A percentile compares a stretch with the other conserved stretches of the same genome.
These are phyloP conservation scores for Damaliscus lunatus DNA, from an alignment of 2,113 vertebrate species.

Conservation along the genomic window DNA sequence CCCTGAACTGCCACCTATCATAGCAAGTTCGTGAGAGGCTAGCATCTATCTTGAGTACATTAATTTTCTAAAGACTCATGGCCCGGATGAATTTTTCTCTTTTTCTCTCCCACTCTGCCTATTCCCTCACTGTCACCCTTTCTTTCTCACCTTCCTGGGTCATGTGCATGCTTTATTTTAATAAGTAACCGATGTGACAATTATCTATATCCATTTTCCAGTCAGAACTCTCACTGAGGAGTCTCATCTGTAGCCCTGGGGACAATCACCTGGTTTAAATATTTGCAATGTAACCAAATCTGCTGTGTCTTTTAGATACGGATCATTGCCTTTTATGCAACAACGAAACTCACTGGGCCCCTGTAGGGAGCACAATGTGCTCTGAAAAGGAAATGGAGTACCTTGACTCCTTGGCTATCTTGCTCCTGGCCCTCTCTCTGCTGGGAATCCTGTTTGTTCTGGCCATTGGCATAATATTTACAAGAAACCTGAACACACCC, in stretches of 20 bases:
- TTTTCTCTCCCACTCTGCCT: neutral
- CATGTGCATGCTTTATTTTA: neutral
- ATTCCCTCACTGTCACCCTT: neutral
- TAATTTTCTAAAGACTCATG: neutral
- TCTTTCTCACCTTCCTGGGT: neutral
- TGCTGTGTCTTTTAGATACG: slow-evolving; percentile 83
- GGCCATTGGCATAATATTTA: slow-evolving; percentile 84
- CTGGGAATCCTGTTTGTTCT: slow-evolving; percentile 84
- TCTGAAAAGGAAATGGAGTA: slow-evolving; percentile 81
- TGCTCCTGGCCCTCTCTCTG: slow-evolving; percentile 81
- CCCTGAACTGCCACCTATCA: neutral
- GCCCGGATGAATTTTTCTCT: neutral
- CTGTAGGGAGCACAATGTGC: slow-evolving; percentile 80
- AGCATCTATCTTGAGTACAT: neutral
- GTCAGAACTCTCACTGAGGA: neutral
- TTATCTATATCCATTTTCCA: neutral
- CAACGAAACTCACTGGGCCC: slow-evolving; percentile 85
- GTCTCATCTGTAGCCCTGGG: neutral
- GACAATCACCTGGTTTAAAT: neutral
- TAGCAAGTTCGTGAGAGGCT: neutral
- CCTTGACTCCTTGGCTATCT: slow-evolving; percentile 85
- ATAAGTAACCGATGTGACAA: neutral
- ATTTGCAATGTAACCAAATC: neutral
- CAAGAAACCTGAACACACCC: slow-evolving; percentile 84
- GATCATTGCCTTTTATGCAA: slow-evolving; percentile 86